A percentile compares a stretch with the other conserved stretches of the same genome.
Evolutionary conservation across 2,113 vertebrate species (phyloP).

Genomic region (Nettapus auritus): DNA sequence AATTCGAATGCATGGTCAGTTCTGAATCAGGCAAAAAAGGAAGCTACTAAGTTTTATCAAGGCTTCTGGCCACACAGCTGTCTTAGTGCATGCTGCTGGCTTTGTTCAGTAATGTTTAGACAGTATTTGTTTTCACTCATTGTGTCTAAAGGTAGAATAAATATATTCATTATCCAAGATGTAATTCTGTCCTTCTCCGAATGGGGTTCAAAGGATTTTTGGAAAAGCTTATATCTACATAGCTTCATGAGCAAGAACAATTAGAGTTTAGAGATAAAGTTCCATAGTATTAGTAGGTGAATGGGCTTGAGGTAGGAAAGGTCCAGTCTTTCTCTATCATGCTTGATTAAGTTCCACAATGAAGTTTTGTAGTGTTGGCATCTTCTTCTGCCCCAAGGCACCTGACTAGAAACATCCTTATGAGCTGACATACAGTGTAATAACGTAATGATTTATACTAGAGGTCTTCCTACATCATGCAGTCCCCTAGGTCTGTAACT

Average conservation of each 20-base stretch:
- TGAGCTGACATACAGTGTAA: background rate
- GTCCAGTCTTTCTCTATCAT: background rate
- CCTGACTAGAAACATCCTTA: background rate
- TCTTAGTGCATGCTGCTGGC: rapidly evolving
- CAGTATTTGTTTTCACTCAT: background rate
- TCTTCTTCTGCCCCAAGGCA: background rate
- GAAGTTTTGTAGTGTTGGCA: background rate
- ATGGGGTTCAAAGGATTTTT: background rate
- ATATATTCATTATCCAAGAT: background rate
- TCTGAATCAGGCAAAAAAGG: background rate
- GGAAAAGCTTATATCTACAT: background rate
- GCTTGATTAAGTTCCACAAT: background rate
- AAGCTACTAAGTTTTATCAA: background rate
- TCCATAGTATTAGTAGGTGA: background rate
- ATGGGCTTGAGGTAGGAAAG: background rate
- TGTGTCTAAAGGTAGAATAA: background rate
- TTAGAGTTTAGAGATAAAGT: background rate
- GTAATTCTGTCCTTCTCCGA: background rate
- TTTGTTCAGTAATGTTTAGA: background rate
- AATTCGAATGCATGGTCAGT: background rate
- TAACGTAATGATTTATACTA: background rate
- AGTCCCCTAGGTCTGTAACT: background rate
- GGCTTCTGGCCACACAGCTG: background rate
- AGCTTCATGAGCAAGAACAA: background rate
- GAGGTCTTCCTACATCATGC: background rate